Evolutionary conservation across 1,140 invertebrate species (phyloP).

Genomic region (Sycophila sp.): DNA sequence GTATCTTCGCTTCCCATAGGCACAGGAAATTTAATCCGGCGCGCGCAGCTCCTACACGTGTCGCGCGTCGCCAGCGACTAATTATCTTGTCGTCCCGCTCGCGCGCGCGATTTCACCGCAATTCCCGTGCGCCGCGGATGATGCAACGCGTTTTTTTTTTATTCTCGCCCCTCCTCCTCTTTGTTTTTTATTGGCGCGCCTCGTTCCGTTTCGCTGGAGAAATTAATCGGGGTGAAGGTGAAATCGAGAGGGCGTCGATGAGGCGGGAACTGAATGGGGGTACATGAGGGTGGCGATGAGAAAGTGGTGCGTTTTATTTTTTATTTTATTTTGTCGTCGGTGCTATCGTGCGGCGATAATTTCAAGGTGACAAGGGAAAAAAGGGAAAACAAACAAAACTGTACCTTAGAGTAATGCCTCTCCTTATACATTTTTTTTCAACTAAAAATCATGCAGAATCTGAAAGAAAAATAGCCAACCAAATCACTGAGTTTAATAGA

Average conservation of each 20-base stretch:
- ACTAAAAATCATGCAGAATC: slow-evolving; percentile 37
- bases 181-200: no score
- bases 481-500: background rate
- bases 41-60: background rate
- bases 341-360: no score
- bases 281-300: no score
- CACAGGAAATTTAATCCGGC: background rate
- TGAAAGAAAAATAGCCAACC: slow-evolving; percentile 19
- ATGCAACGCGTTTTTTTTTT: background rate
- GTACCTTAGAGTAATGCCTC: slow-evolving; percentile 17
- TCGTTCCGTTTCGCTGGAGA: no score
- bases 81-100: background rate
- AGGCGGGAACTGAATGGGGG: no score
- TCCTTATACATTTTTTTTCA: slow-evolving; percentile 26
- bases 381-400: background rate
- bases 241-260: no score
- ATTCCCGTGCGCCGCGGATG: no score
- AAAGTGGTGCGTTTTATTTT: no score
- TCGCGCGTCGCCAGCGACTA: background rate
- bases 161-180: no score
- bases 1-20: background rate
- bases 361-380: no score
- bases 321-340: no score
- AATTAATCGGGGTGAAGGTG: no score
- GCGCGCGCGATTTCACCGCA: background rate